Evolutionary conservation across 2,888 invertebrate genomes (phyloP).

Genomic region (Drosophila picticornis): DNA sequence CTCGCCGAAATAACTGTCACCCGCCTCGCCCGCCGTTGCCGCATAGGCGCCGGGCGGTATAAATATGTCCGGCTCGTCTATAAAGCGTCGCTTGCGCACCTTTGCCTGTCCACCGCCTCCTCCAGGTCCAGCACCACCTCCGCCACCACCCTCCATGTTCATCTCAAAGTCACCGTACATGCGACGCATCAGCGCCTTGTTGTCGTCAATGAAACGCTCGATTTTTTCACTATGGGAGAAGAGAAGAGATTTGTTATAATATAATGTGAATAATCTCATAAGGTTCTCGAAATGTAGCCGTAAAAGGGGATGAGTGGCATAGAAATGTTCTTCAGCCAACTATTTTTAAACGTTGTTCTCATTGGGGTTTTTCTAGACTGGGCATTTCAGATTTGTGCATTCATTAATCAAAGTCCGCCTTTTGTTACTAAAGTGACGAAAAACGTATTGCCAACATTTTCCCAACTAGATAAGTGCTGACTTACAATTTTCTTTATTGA

Average conservation of each 20-base stretch:
- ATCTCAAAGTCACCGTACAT: slow-evolving; percentile 96
- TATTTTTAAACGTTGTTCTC: not conserved
- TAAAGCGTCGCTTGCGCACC: slow-evolving; percentile 84
- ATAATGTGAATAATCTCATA: not conserved
- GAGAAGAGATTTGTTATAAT: not conserved
- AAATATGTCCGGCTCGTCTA: slow-evolving; percentile 84
- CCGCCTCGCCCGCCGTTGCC: slow-evolving; percentile 86
- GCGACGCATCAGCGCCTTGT: slow-evolving; percentile 95
- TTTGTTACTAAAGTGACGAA: slow-evolving; percentile 2
- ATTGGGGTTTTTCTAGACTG: slow-evolving; percentile 1
- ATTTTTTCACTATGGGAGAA: slow-evolving; percentile 90
- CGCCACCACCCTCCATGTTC: slow-evolving; percentile 85
- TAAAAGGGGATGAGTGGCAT: not conserved
- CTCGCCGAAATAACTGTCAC: slow-evolving; percentile 87
- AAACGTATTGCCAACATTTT: not conserved
- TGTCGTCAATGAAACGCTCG: slow-evolving; percentile 96
- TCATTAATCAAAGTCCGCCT: slow-evolving; percentile 6
- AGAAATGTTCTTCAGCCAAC: not conserved
- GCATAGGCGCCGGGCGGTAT: slow-evolving; percentile 86
- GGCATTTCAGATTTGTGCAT: not conserved
- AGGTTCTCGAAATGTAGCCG: not conserved
- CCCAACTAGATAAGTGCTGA: not conserved
- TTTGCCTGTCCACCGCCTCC: slow-evolving; percentile 85
- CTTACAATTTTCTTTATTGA: not conserved
- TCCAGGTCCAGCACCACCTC: slow-evolving; percentile 69